Conservation (phyloP, 2,888 invertebrate species). For the Sialis lutaria region DNA sequence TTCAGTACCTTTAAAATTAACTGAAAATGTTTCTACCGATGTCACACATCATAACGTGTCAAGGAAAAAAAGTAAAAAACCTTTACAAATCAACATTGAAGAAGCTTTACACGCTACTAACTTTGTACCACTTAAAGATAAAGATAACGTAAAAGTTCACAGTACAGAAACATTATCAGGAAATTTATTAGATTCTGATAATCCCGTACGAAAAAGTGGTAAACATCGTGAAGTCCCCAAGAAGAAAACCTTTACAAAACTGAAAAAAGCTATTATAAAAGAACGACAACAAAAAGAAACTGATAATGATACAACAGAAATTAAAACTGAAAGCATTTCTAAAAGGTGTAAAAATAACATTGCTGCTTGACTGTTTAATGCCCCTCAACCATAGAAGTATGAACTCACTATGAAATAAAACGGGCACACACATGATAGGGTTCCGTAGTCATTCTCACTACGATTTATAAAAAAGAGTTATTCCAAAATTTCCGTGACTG, state of each 20-base stretch:
- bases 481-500: no score
- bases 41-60: not conserved
- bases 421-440: no score
- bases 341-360: not conserved
- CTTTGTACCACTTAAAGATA: not conserved
- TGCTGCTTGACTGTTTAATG: no score
- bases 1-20: not conserved
- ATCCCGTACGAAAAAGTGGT: conserved; percentile 13
- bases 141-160: conserved; percentile 1
- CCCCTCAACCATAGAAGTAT: no score
- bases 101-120: conserved; percentile 2
- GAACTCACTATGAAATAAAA: no score
- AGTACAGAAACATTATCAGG: conserved; percentile 8
- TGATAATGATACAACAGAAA: not conserved
- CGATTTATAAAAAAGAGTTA: no score
- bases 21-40: not conserved
- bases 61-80: conserved; percentile 3
- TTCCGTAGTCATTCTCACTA: no score
- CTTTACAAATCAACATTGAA: conserved; percentile 4
- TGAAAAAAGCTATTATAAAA: conserved; percentile 12
- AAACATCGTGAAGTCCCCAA: conserved; percentile 14
- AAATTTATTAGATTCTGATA: conserved; percentile 14
- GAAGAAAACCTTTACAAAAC: conserved; percentile 10
- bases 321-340: not conserved
- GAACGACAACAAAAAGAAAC: conserved; percentile 1